phyloP scores from a whole-genome alignment of 2,888 invertebrate genomes.

The Apoda limacodes region DNA sequence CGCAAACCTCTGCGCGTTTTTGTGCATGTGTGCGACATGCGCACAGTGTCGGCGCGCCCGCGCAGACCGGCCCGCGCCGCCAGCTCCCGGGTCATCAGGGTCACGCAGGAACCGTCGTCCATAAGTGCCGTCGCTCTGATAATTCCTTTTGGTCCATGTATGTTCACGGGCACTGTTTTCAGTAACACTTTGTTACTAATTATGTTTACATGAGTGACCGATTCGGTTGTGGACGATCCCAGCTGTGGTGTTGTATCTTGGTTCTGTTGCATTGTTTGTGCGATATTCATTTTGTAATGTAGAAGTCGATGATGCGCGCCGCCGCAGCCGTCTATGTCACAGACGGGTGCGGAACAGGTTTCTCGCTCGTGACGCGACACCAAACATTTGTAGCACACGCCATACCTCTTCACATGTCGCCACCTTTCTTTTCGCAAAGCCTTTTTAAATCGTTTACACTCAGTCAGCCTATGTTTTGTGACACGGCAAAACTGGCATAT shows the following conservation, averaged over 20 bases:
- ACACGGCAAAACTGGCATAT: too few species aligned
- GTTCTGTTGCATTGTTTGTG: neutral
- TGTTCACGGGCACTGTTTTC: constrained; percentile 18
- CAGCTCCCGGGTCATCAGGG: constrained; percentile 16
- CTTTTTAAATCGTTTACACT: constrained; percentile 18
- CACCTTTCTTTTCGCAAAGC: constrained; percentile 17
- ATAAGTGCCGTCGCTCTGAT: constrained; percentile 16
- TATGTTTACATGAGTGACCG: constrained; percentile 3
- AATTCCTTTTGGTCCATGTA: constrained; percentile 19
- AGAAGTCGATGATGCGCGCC: constrained; percentile 10
- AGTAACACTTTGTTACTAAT: constrained; percentile 12
- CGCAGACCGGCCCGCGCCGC: too few species aligned
- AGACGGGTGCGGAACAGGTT: constrained; percentile 17
- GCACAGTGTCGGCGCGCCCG: constrained; percentile 17
- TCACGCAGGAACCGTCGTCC: constrained; percentile 23
- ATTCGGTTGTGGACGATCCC: neutral
- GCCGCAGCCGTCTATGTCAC: constrained; percentile 15
- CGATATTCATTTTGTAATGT: too few species aligned
- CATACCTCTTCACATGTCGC: constrained; percentile 11
- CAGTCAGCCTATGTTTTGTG: constrained; percentile 13
- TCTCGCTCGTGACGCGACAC: constrained; percentile 14
- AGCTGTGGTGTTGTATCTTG: neutral
- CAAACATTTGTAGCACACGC: constrained; percentile 19
- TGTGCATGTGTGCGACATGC: too few species aligned
- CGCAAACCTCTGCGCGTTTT: constrained; percentile 10